Conservation (phyloP, 1,140 invertebrate genomes). For the Coenobita brevimanus region DNA sequence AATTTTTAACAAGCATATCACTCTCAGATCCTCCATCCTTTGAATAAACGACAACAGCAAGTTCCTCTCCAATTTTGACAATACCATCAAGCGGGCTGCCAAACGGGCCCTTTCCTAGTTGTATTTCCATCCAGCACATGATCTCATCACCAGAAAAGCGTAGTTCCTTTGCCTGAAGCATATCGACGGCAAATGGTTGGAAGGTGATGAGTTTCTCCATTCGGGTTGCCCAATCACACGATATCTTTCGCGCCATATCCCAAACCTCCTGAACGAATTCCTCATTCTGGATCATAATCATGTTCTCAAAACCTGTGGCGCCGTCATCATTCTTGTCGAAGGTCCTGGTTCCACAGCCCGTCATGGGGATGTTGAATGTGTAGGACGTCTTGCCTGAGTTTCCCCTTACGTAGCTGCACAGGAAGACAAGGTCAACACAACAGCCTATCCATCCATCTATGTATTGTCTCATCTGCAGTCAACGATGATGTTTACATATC, state of each 20-base stretch:
- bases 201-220: conserved; percentile 78
- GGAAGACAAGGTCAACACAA: conserved; percentile 33
- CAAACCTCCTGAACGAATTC: conserved; percentile 75
- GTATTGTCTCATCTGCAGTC: conserved; percentile 14
- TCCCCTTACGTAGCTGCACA: conserved; percentile 67
- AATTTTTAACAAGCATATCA: conserved; percentile 82
- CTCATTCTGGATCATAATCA: conserved; percentile 69
- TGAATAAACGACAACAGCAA: conserved; percentile 82
- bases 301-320: conserved; percentile 73
- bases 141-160: conserved; percentile 78
- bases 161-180: conserved; percentile 81
- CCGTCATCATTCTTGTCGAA: conserved; percentile 76
- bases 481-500: background rate
- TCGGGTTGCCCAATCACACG: conserved; percentile 74
- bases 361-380: conserved; percentile 78
- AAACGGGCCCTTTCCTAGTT: conserved; percentile 84
- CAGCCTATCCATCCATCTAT: background rate
- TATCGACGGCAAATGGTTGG: conserved; percentile 82
- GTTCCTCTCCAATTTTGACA: conserved; percentile 82
- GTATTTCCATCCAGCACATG: conserved; percentile 86
- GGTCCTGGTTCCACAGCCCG: conserved; percentile 78
- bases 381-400: conserved; percentile 61
- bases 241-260: conserved; percentile 79
- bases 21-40: conserved; percentile 80
- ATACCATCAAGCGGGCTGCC: conserved; percentile 79